Conservation (phyloP, 2,113 vertebrate genomes). For the Riparia riparia region DNA sequence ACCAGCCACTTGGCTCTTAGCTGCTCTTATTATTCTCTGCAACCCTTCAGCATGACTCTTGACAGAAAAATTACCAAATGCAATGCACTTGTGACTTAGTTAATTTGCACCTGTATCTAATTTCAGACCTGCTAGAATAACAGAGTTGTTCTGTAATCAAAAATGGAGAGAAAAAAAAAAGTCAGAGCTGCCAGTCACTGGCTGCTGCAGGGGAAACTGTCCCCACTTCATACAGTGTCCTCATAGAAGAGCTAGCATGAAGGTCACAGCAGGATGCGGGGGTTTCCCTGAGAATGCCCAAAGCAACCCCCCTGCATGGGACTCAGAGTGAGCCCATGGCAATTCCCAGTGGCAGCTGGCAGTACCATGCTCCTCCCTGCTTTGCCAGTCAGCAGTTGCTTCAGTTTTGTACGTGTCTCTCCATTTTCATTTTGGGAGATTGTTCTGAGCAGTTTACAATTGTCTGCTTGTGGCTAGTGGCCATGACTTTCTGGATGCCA, state of each 20-base stretch:
- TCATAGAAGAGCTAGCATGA: neutral
- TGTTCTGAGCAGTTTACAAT: neutral
- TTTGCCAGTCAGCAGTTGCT: neutral
- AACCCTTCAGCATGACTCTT: slow-evolving; percentile 60
- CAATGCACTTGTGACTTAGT: slow-evolving; percentile 69
- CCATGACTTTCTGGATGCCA: neutral
- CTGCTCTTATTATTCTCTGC: slow-evolving; percentile 31
- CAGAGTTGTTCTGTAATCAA: slow-evolving; percentile 69
- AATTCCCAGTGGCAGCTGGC: neutral
- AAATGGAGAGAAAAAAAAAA: slow-evolving; percentile 18
- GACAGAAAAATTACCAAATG: slow-evolving; percentile 73
- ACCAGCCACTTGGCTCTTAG: neutral
- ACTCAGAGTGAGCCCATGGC: fast-evolving
- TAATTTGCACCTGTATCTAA: slow-evolving; percentile 76
- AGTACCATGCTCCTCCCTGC: neutral
- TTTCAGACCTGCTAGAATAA: slow-evolving; percentile 73
- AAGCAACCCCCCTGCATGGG: fast-evolving
- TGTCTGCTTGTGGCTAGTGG: neutral
- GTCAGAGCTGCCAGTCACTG: slow-evolving; percentile 17
- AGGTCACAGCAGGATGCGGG: neutral
- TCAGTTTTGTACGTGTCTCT: neutral
- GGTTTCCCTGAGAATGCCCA: neutral
- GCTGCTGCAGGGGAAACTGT: neutral
- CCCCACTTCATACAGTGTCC: neutral
- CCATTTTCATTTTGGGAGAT: neutral